Evolutionary conservation across 2,797 vertebrate genomes (phyloP).

Genomic region (Takifugu rubripes): DNA sequence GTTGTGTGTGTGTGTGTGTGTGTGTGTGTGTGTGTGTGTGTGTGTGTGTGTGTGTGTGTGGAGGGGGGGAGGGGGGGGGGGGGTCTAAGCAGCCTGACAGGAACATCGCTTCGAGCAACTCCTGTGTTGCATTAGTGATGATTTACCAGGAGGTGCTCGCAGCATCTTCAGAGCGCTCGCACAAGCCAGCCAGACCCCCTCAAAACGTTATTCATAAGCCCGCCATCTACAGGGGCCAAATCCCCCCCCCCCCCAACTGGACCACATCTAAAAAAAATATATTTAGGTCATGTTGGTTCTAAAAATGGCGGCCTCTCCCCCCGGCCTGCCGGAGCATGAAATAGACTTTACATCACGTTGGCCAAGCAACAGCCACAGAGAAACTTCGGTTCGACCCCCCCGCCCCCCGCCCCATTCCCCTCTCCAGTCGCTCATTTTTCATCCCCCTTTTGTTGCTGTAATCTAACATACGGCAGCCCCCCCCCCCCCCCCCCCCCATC

Average conservation of each 20-base stretch:
- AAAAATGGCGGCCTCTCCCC: conserved; percentile 65
- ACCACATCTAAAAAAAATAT: conserved; percentile 29
- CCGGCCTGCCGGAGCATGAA: conserved; percentile 72
- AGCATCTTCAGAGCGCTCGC: conserved; percentile 46
- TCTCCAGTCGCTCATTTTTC: conserved; percentile 56
- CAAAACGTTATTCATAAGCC: conserved; percentile 56
- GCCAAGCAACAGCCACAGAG: conserved; percentile 52
- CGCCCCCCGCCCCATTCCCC: neutral
- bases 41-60: no score
- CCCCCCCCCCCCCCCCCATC: conserved; percentile 20
- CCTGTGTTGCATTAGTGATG: conserved; percentile 71
- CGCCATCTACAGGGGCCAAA: conserved; percentile 46
- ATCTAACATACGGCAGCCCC: conserved; percentile 59
- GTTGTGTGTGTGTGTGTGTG: no score
- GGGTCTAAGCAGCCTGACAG: conserved; percentile 60
- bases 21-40: no score
- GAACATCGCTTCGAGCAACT: conserved; percentile 65
- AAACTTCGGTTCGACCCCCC: conserved; percentile 31
- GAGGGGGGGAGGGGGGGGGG: conserved; percentile 23
- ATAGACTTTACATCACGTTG: conserved; percentile 77
- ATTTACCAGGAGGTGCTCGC: conserved; percentile 63
- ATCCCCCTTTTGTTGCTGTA: conserved; percentile 57
- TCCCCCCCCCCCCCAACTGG: conserved; percentile 20
- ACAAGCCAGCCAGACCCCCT: conserved; percentile 48
- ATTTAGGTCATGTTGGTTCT: conserved; percentile 70